Conservation (phyloP, 2,113 vertebrate species). For the Serilophus lunatus region DNA sequence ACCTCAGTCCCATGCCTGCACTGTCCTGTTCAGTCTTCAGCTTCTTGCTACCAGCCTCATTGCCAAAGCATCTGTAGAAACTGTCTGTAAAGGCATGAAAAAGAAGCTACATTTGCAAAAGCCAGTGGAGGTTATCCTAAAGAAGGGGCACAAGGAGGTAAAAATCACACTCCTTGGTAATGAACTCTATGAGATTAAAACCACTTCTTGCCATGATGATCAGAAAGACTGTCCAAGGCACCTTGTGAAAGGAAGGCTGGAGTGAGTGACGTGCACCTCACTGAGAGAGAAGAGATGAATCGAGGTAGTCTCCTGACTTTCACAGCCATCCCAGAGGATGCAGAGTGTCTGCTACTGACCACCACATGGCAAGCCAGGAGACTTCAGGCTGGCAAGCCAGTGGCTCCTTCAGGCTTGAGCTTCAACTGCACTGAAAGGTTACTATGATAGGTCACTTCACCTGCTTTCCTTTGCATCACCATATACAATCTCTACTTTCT, state of each 20-base stretch:
- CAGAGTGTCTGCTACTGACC: rapidly evolving
- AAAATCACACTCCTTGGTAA: background rate
- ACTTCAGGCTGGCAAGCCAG: rapidly evolving
- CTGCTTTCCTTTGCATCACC: background rate
- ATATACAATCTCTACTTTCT: background rate
- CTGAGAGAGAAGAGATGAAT: background rate
- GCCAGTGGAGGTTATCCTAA: background rate
- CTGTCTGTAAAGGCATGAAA: background rate
- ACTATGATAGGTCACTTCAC: background rate
- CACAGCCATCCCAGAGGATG: background rate
- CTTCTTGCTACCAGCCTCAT: background rate
- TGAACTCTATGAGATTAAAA: background rate
- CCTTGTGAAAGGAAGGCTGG: background rate
- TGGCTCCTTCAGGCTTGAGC: rapidly evolving
- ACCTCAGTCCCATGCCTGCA: background rate
- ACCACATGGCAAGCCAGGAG: rapidly evolving
- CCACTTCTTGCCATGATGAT: background rate
- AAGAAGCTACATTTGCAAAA: background rate
- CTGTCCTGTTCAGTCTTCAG: background rate
- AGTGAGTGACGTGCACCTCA: background rate
- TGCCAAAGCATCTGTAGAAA: background rate
- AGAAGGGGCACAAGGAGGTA: background rate
- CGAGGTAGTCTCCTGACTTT: background rate
- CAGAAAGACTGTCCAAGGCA: background rate
- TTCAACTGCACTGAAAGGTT: background rate